These are phyloP conservation scores for Chromoteleia sp. DNA, from an alignment of 2,888 invertebrate genomes.

Conservation along the genomic window DNA sequence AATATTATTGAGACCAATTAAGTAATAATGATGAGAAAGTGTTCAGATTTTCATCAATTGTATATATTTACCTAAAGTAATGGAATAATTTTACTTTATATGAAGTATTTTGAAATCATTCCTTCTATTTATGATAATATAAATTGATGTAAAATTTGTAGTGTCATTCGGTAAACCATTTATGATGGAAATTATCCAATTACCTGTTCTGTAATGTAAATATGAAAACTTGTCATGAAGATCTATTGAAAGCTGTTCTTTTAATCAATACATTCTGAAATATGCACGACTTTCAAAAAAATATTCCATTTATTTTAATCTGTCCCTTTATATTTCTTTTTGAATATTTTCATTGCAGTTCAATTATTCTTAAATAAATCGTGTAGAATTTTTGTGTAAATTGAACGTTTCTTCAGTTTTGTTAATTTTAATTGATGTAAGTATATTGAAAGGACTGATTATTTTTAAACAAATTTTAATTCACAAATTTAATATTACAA, in stretches of 20 bases:
- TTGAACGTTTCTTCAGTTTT: too few species aligned
- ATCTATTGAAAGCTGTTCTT: constrained; percentile 3
- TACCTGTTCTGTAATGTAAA: not conserved
- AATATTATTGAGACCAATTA: too few species aligned
- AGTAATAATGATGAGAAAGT: too few species aligned
- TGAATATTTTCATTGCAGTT: not conserved
- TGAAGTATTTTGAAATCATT: not conserved
- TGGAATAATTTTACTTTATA: not conserved
- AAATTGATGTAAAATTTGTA: constrained; percentile 1
- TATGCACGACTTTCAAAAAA: not conserved
- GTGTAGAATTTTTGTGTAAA: not conserved
- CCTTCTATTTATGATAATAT: not conserved
- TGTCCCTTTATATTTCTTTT: not conserved
- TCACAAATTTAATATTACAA: too few species aligned
- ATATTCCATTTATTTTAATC: not conserved
- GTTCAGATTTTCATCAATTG: too few species aligned
- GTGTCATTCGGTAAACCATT: constrained; percentile 1
- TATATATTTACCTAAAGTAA: not conserved
- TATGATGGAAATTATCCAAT: constrained; percentile 6
- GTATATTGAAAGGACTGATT: too few species aligned
- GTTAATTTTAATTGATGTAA: too few species aligned
- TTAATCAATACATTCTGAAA: constrained; percentile 7
- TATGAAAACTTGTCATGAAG: not conserved
- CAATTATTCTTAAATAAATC: not conserved
- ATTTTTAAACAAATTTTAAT: too few species aligned